These are phyloP conservation scores for Philereme transversata DNA, from an alignment of 2,888 invertebrate species.

Conservation along the genomic window DNA sequence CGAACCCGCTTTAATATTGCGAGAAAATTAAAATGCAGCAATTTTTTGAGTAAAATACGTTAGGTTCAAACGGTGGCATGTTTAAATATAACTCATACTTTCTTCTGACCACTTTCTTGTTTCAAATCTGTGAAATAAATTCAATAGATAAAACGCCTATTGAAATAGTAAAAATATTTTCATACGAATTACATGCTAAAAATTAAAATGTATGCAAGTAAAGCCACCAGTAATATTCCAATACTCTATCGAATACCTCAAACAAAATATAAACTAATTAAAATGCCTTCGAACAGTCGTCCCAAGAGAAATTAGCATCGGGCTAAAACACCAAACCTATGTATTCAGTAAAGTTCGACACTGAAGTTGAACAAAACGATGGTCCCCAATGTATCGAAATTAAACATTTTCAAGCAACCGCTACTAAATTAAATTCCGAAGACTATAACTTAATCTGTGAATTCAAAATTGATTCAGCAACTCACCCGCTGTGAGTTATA, in stretches of 20 bases:
- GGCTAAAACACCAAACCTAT: conserved; percentile 22
- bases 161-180: neutral
- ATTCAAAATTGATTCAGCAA: conserved; percentile 67
- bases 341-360: conserved; percentile 34
- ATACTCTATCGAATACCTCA: neutral
- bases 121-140: neutral
- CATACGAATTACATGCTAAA: too few relatives aligned
- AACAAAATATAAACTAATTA: conserved; percentile 15
- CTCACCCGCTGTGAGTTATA: conserved; percentile 59
- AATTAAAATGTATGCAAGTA: too few relatives aligned
- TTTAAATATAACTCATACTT: too few relatives aligned
- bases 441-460: conserved; percentile 32
- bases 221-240: neutral
- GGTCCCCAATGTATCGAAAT: conserved; percentile 54
- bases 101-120: neutral
- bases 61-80: too few relatives aligned
- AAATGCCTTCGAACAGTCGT: conserved; percentile 22
- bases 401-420: conserved; percentile 57
- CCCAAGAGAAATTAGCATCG: conserved; percentile 29
- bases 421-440: conserved; percentile 67
- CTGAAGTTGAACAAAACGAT: conserved; percentile 43
- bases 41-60: neutral
- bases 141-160: neutral
- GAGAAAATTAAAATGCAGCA: neutral
- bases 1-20: conserved; percentile 21